phyloP scores from a whole-genome alignment of 2,113 vertebrate species.

The Paralichthys olivaceus region DNA sequence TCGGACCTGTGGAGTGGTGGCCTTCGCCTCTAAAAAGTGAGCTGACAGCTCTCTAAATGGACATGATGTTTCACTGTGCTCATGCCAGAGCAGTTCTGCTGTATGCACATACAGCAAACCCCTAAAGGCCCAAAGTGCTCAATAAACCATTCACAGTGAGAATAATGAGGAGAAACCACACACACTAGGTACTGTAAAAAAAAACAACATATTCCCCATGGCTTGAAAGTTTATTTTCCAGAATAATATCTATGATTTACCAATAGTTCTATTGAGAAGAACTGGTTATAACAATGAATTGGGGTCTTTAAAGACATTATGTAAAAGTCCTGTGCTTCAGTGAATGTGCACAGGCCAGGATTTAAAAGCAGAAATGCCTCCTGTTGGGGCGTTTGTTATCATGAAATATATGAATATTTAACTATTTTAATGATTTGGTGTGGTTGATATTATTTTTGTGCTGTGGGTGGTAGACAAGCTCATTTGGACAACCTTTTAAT shows the following conservation, averaged over 20 bases:
- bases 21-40: conserved; percentile 32
- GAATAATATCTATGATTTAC: no score
- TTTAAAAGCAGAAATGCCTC: neutral
- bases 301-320: no score
- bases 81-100: conserved; percentile 21
- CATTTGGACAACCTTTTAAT: neutral
- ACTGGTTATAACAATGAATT: no score
- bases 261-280: no score
- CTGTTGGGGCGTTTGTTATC: no score
- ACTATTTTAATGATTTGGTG: no score
- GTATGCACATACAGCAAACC: conserved; percentile 24
- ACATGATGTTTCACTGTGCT: conserved; percentile 37
- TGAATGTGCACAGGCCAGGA: neutral
- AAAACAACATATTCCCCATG: neutral
- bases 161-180: neutral
- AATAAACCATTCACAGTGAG: conserved; percentile 21
- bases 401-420: no score
- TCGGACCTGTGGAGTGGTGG: conserved; percentile 34
- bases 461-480: neutral
- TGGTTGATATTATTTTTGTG: no score
- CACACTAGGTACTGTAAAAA: neutral
- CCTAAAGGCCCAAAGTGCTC: conserved; percentile 15
- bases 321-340: neutral
- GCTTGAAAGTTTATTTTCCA: no score
- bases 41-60: conserved; percentile 37